Percentiles rank a stretch among this genome's conserved stretches.
Conservation (phyloP, 1,140 invertebrate species). For the Scaptomyza hsui region DNA sequence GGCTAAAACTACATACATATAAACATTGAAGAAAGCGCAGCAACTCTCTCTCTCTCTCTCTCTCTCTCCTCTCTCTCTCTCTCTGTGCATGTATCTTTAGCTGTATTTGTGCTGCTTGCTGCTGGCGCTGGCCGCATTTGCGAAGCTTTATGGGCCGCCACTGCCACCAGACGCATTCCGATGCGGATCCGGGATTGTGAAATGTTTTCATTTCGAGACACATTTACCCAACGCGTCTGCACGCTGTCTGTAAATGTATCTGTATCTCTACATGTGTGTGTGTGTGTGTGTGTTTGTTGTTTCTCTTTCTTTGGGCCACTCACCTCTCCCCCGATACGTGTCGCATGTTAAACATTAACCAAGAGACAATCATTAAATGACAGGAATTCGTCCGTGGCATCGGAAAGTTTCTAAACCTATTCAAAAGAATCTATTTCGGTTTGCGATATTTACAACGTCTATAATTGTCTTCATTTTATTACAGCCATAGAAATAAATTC, state of each 20-base stretch:
- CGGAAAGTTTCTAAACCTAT: slow-evolving; percentile 53
- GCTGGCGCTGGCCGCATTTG: slow-evolving; percentile 48
- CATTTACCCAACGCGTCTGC: slow-evolving; percentile 72
- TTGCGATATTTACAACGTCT: slow-evolving; percentile 38
- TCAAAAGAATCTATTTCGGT: slow-evolving; percentile 46
- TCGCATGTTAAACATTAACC: slow-evolving; percentile 73
- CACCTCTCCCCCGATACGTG: slow-evolving; percentile 62
- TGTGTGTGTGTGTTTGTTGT: slow-evolving; percentile 2
- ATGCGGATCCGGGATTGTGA: slow-evolving; percentile 82
- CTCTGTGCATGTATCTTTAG: slow-evolving; percentile 12
- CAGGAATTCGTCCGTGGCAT: slow-evolving; percentile 49
- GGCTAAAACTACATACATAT: slow-evolving; percentile 21
- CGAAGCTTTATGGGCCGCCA: slow-evolving; percentile 62
- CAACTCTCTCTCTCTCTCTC: slow-evolving; percentile 5
- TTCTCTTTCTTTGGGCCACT: slow-evolving; percentile 62
- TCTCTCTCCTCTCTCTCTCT: slow-evolving; percentile 5
- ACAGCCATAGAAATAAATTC: slow-evolving; percentile 33
- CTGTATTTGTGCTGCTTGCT: slow-evolving; percentile 17
- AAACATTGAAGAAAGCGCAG: slow-evolving; percentile 30
- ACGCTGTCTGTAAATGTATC: slow-evolving; percentile 59
- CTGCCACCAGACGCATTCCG: slow-evolving; percentile 64
- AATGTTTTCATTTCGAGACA: slow-evolving; percentile 80
- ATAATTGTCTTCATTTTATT: slow-evolving; percentile 64
- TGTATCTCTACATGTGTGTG: slow-evolving; percentile 26
- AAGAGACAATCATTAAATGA: slow-evolving; percentile 42